phyloP scores from a whole-genome alignment of 2,888 invertebrate species.

The Drosophila borborema region DNA sequence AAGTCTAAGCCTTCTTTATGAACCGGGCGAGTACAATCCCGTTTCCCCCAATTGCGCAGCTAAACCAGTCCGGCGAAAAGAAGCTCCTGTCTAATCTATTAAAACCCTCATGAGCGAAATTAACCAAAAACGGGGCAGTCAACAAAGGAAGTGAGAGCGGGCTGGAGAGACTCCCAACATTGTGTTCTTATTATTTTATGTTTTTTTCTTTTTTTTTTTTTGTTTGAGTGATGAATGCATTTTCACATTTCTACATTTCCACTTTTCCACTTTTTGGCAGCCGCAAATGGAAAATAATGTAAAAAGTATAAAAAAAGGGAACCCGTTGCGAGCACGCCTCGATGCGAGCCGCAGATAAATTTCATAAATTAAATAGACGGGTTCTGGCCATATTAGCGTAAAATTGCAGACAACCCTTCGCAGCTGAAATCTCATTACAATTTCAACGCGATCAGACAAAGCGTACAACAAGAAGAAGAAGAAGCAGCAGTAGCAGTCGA shows the following conservation, averaged over 20 bases:
- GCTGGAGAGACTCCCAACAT: slow-evolving; percentile 9
- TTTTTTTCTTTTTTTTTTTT: background rate
- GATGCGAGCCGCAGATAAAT: slow-evolving; percentile 81
- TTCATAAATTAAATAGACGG: slow-evolving; percentile 83
- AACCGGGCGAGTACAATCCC: slow-evolving; percentile 33
- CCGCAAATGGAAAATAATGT: slow-evolving; percentile 32
- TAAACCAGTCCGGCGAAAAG: background rate
- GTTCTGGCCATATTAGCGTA: slow-evolving; percentile 74
- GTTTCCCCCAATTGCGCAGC: slow-evolving; percentile 26
- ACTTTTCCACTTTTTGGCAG: slow-evolving; percentile 32
- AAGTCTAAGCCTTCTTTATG: slow-evolving; percentile 54
- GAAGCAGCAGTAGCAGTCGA: slow-evolving; percentile 36
- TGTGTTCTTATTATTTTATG: slow-evolving; percentile 1
- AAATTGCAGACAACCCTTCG: slow-evolving; percentile 71
- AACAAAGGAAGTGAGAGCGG: slow-evolving; percentile 34
- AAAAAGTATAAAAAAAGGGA: slow-evolving; percentile 37
- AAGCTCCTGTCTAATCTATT: slow-evolving; percentile 67
- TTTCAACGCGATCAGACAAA: slow-evolving; percentile 82
- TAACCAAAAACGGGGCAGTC: slow-evolving; percentile 58
- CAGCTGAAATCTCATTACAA: slow-evolving; percentile 82
- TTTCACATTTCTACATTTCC: slow-evolving; percentile 57
- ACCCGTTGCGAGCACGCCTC: slow-evolving; percentile 42
- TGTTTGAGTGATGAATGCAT: slow-evolving; percentile 70
- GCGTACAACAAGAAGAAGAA: slow-evolving; percentile 34
- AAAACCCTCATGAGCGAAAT: slow-evolving; percentile 61